Percentiles rank a stretch among this genome's conserved stretches.
Evolutionary conservation across 2,113 vertebrate genomes (phyloP).

Genomic region (Brachionichthys hirsutus): DNA sequence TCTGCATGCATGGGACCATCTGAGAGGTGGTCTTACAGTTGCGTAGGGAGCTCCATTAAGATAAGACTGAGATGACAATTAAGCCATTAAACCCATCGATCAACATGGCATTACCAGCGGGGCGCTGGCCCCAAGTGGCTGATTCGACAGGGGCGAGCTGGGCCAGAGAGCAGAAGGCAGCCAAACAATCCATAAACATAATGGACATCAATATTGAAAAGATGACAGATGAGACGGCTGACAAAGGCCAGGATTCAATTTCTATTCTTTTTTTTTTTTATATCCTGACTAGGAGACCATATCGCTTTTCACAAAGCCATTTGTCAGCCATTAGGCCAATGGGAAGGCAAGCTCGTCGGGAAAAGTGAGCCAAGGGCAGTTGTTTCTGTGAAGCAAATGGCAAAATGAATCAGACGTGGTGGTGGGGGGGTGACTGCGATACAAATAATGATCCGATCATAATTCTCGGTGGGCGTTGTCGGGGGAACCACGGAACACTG

Average conservation of each 20-base stretch:
- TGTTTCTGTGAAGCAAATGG: constrained; percentile 56
- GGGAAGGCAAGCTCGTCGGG: constrained; percentile 53
- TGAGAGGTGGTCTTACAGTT: constrained; percentile 35
- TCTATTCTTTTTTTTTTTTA: constrained; percentile 57
- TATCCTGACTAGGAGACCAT: constrained; percentile 50
- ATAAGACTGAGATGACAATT: constrained; percentile 62
- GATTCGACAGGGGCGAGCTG: constrained; percentile 48
- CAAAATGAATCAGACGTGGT: constrained; percentile 59
- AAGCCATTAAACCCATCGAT: constrained; percentile 65
- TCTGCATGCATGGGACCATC: constrained; percentile 31
- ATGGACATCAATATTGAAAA: constrained; percentile 73
- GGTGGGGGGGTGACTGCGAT: constrained; percentile 47
- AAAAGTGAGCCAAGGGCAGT: constrained; percentile 59
- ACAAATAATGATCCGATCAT: constrained; percentile 54
- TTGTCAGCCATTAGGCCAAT: constrained; percentile 58
- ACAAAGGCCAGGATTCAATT: constrained; percentile 69
- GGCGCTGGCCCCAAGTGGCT: constrained; percentile 59
- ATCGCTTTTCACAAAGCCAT: constrained; percentile 62
- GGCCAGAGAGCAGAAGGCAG: constrained; percentile 54
- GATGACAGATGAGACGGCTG: constrained; percentile 71
- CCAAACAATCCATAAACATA: constrained; percentile 71
- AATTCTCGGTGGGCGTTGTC: constrained; percentile 42
- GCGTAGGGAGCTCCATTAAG: constrained; percentile 49
- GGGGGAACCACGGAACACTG: constrained; percentile 17
- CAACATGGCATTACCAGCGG: constrained; percentile 63